Evolutionary conservation across 2,113 vertebrate species (phyloP), one percentile per base, ranked within the genome.

Genomic region (Melanocharis versteri): DNA sequence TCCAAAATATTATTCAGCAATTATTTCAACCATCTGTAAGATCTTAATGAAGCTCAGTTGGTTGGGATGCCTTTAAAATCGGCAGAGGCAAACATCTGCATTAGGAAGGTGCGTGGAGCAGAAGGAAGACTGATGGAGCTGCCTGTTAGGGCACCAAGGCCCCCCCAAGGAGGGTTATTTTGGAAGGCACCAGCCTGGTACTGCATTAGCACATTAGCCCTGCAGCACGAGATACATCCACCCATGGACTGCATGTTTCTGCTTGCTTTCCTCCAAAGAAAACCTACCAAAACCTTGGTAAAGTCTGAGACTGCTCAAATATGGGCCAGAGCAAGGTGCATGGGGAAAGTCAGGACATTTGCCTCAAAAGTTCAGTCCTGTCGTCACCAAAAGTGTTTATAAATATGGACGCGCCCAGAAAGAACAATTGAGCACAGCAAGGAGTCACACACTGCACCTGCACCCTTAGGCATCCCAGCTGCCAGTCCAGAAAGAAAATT

Each of bases 201-300:
- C n/a, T 33, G 39, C 70, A 20, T 23, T 23, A 78, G 37, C 13
- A 50, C 20, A 20, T 51, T 18, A 28, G 30, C 26, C 53, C 33
- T 40, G 26, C 37, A 45, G 23, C 45, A 75, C 0, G 4, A 81
- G 21, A 47, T 5, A 23, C 3, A 3, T 1, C 14, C 5, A 2
- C 21, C 62, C n/a, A 15, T n/a, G 23, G 18, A 31, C 73, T 21
- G 19, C 17, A 13, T 0, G 0, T 18, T 62, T 47, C 18, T 13
- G 27, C 24, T 71, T 26, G 17, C 21, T 84, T n/a, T 51, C 61
- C 50, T 16, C 31, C 60, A 69, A 72, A 14, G 7, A 21, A 84
- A 68, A n/a, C n/a, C n/a, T n/a, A n/a, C n/a, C 0, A 2, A 81
- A 92, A 39, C 12, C 16, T 93, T 50, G 17, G 1, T 56, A 5